Conservation (phyloP, 37 sponge, comb jelly and placozoan genomes). For the Hexactinellida sp. region DNA sequence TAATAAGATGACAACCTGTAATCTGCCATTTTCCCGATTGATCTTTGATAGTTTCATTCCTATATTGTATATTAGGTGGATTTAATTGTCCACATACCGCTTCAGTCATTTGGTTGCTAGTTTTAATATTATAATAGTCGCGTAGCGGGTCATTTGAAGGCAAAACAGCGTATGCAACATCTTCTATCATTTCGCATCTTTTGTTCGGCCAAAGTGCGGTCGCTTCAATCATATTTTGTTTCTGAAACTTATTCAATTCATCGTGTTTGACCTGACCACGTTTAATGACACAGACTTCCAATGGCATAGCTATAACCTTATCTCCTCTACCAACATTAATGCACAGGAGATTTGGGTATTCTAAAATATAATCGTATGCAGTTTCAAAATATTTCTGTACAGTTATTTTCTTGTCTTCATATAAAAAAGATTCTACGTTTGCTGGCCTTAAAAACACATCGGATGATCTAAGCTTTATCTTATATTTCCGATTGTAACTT, state of each 20-base stretch:
- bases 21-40: neutral
- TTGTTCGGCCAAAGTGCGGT: conserved; percentile 37
- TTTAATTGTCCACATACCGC: neutral
- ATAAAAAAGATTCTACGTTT: neutral
- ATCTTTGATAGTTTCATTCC: neutral
- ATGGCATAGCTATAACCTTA: neutral
- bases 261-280: conserved; percentile 36
- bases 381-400: conserved; percentile 43
- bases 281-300: neutral
- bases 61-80: neutral
- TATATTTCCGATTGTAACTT: neutral
- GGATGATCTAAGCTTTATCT: neutral
- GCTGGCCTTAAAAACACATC: neutral
- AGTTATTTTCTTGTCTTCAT: conserved; percentile 21
- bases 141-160: neutral
- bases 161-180: neutral
- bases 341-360: conserved; percentile 51
- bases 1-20: neutral
- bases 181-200: neutral
- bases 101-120: neutral
- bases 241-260: conserved; percentile 37
- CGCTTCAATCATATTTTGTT: conserved; percentile 38
- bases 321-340: conserved; percentile 33
- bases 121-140: neutral
- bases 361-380: conserved; percentile 16